A percentile compares a stretch with the other conserved stretches of the same genome.
Evolutionary conservation across 2,113 vertebrate species (phyloP).

Genomic region (Talpa occidentalis): DNA sequence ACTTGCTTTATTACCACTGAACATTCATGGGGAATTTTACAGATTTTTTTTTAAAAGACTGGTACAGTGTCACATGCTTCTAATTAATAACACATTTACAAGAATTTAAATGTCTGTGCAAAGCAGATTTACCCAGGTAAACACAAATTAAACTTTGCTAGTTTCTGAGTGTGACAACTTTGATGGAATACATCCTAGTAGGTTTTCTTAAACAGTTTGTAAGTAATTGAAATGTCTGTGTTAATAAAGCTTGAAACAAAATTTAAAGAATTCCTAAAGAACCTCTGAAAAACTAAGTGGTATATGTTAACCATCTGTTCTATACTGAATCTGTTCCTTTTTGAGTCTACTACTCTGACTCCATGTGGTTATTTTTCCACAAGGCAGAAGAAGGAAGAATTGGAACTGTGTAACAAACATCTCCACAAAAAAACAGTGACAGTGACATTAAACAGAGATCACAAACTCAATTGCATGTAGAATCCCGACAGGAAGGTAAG

Average conservation of each 20-base stretch:
- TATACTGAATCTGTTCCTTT: not conserved
- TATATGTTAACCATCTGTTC: not conserved
- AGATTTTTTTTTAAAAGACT: not conserved
- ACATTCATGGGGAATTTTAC: not conserved
- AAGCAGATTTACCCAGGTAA: not conserved
- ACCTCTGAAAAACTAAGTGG: not conserved
- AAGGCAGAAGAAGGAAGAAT: not conserved
- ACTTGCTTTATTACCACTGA: not conserved
- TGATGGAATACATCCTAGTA: not conserved
- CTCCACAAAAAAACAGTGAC: not conserved
- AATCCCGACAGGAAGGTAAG: not conserved
- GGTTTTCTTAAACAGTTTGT: not conserved
- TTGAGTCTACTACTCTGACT: not conserved
- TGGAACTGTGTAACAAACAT: not conserved
- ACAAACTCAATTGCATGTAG: not conserved
- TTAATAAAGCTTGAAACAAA: not conserved
- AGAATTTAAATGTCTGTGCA: not conserved
- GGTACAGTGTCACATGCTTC: not conserved
- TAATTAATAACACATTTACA: constrained; percentile 9
- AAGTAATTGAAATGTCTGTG: not conserved
- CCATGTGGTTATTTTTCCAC: not conserved
- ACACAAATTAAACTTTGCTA: not conserved
- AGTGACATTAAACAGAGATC: not conserved
- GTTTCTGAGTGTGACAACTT: constrained; percentile 24
- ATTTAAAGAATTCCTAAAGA: not conserved